phyloP scores from a whole-genome alignment of 1,140 invertebrate genomes.

The Pachypeltis micranthus region DNA sequence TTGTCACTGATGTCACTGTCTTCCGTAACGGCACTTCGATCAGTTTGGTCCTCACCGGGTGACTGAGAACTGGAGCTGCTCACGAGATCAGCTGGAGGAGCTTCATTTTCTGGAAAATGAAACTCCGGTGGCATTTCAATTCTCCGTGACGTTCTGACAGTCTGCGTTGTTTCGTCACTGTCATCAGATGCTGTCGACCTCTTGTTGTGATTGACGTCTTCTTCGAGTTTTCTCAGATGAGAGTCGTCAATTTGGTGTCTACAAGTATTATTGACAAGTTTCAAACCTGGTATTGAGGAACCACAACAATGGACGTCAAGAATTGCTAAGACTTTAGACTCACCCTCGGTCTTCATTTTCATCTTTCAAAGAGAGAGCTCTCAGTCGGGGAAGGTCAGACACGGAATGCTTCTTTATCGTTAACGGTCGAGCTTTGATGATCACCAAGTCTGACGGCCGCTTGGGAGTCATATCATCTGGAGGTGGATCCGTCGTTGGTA shows the following conservation, averaged over 20 bases:
- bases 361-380: constrained; percentile 37
- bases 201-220: background rate
- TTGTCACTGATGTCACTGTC: constrained; percentile 39
- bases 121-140: constrained; percentile 74
- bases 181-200: background rate
- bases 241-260: background rate
- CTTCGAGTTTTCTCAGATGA: background rate
- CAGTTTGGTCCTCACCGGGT: constrained; percentile 31
- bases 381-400: constrained; percentile 60
- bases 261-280: too few species aligned
- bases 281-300: too few species aligned
- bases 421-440: constrained; percentile 66
- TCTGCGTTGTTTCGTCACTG: constrained; percentile 30
- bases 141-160: constrained; percentile 54
- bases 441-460: constrained; percentile 31
- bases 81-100: constrained; percentile 45
- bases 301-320: too few species aligned
- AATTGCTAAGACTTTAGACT: background rate
- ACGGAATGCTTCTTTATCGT: constrained; percentile 64
- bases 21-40: constrained; percentile 37
- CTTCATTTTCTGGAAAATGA: constrained; percentile 62
- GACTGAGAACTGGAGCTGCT: constrained; percentile 15
- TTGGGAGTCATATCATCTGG: constrained; percentile 31
- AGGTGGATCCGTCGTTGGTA: constrained; percentile 32
- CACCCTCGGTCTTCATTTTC: constrained; percentile 18